Evolutionary conservation across 2,888 invertebrate genomes (phyloP).

Genomic region (Esperia sulphurella): DNA sequence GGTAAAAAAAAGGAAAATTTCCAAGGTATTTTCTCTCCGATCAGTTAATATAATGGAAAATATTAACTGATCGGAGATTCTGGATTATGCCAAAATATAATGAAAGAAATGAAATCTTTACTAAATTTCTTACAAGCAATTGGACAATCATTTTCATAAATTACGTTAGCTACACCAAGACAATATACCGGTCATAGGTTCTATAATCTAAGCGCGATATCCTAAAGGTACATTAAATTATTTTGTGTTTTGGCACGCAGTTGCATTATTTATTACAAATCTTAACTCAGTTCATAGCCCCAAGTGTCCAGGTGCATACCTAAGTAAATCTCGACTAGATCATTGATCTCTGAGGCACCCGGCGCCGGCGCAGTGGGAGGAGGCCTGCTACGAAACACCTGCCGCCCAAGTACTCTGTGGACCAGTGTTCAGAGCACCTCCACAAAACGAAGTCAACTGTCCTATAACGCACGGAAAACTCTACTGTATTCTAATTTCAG

Average conservation of each 20-base stretch:
- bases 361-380: slow-evolving; percentile 72
- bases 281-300: slow-evolving; percentile 9
- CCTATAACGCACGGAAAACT: slow-evolving; percentile 23
- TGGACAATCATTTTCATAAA: no score
- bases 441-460: slow-evolving; percentile 28
- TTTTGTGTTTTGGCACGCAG: background rate
- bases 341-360: slow-evolving; percentile 65
- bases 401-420: slow-evolving; percentile 75
- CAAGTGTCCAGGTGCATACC: slow-evolving; percentile 41
- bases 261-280: background rate
- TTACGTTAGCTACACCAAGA: no score
- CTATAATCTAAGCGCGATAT: no score
- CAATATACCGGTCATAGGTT: no score
- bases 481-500: slow-evolving; percentile 29
- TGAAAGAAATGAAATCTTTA: no score
- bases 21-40: no score
- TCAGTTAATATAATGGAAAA: no score
- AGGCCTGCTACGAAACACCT: slow-evolving; percentile 71
- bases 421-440: slow-evolving; percentile 46
- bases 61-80: no score
- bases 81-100: no score
- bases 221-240: background rate
- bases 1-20: no score
- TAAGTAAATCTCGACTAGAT: slow-evolving; percentile 72
- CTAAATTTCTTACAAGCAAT: no score